A percentile compares a stretch with the other conserved stretches of the same genome.
Conservation (phyloP, 1,140 invertebrate species). For the Pseudomyrmex dendroicus region DNA sequence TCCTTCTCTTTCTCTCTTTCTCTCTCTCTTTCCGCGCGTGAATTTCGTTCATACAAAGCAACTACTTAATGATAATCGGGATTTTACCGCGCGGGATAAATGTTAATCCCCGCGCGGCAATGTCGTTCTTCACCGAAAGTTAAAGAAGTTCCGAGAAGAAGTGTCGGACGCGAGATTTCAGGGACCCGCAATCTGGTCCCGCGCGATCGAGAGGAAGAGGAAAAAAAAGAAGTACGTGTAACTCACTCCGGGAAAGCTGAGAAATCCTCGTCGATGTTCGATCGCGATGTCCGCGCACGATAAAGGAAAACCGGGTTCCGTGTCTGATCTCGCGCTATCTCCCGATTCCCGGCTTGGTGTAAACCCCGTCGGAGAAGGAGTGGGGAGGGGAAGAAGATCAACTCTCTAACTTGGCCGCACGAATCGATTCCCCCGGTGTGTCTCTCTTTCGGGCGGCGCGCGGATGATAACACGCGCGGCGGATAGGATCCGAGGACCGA, state of each 20-base stretch:
- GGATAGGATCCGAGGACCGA: constrained; percentile 15
- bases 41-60: not conserved
- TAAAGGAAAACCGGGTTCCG: constrained; percentile 13
- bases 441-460: constrained; percentile 28
- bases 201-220: not conserved
- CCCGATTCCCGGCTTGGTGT: not conserved
- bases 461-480: constrained; percentile 64
- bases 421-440: constrained; percentile 36
- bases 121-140: not conserved
- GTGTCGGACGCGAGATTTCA: not conserved
- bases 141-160: constrained; percentile 3
- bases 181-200: constrained; percentile 4
- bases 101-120: too few species aligned
- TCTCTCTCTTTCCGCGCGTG: not conserved
- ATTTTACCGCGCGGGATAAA: too few species aligned
- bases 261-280: constrained; percentile 20
- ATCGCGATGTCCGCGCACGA: constrained; percentile 53
- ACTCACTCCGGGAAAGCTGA: constrained; percentile 1
- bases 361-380: not conserved
- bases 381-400: not conserved
- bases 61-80: too few species aligned
- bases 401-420: not conserved
- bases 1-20: not conserved
- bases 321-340: constrained; percentile 10
- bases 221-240: not conserved